Evolutionary conservation across 2,888 invertebrate species (phyloP), one percentile per base, ranked within the genome.

Genomic region (Agonopterix subpropinquella): DNA sequence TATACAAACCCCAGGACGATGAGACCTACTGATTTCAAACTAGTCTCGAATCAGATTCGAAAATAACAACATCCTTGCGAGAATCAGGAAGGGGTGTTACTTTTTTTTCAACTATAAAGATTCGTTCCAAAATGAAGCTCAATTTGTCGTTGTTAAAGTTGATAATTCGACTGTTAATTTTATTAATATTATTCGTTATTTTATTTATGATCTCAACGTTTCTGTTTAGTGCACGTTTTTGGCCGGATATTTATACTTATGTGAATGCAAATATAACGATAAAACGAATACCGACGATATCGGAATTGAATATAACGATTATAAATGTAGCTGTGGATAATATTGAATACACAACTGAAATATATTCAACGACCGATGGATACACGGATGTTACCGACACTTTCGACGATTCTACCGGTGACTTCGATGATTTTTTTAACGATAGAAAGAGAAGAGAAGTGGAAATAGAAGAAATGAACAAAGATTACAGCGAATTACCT

Each of bases 191-290:
- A 9, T 69, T 82, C 1, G 75, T 80, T 1, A 62, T 77, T 51
- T 44, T 86, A 44, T 80, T 76, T 11, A 54, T 88, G 10, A 64
- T 87, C 64, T 73, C 80, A 11, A 55, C 70, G 0, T 59, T 81
- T 39, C 47, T 87, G 10, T 87, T 83, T 50, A 85, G 83, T 58
- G 64, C 69, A 0, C 72, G 68, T 50, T 87, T 81, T 52, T 88
- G 85, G 87, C 79, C 80, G 0, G 87, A 88, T 56, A 57, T 86
- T 0, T 76, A 87, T 43, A 83, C 75, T 49, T 87, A 86, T 49
- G 65, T 84, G 8, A 78, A 80, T 41, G 76, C 80, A 0, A 85
- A 88, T 55, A 80, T 88, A 35, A 87, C 86, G 0, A 85, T 88
- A 39, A 82, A 75, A 58, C 65, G 77, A 36, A 85, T 87, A 55